Base-by-base conservation (phyloP, 1,140 invertebrate species). In the Drosophila lacertosa region DNA sequence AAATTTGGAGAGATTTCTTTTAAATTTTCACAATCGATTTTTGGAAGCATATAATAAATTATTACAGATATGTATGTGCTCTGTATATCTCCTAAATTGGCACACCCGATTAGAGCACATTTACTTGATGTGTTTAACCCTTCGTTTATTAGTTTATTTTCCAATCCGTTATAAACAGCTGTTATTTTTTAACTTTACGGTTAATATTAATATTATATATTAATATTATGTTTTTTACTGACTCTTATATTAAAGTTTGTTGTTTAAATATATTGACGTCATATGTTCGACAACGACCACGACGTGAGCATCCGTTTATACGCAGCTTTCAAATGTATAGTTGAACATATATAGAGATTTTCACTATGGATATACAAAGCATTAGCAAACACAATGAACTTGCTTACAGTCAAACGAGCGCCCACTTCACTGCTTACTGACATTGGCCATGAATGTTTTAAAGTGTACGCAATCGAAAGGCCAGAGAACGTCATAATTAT, bases 381-480 rank as follows among this genome's bases (percentile, higher is more conserved):
- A 40, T 18, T 29, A 18, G 10, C 22, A 45, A n/a, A 57, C 22
- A 26, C 20, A 44, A 3, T 47, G 11, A 66, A 66, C 51, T 67
- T 18, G 55, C 13, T 42, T 18, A 33, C n/a, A 62, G 47, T 22
- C 35, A 24, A 62, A 51, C 47, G 33, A 22, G 62, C 45, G 58
- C 35, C 59, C 59, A 72, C 63, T 72, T 67, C 63, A 60, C 54
- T 47, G 59, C 63, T 72, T 53, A 11, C 32, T 67, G 69, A 32
- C 69, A 67, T 72, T 72, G 69, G 69, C 63, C 69, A 72, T 72
- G 69, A 67, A 66, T 40, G 33, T 26, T 39, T 7, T 51, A 3
- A 63, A 69, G 59, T 53, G 32, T 40, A 11, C 66, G 33, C 32
- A 13, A 13, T 15, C 32, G 37, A 44, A 42, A 53, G 51, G 9